A percentile compares a stretch with the other conserved stretches of the same genome.
Conservation (phyloP, 2,797 vertebrate species). For the Acipenser oxyrinchus region DNA sequence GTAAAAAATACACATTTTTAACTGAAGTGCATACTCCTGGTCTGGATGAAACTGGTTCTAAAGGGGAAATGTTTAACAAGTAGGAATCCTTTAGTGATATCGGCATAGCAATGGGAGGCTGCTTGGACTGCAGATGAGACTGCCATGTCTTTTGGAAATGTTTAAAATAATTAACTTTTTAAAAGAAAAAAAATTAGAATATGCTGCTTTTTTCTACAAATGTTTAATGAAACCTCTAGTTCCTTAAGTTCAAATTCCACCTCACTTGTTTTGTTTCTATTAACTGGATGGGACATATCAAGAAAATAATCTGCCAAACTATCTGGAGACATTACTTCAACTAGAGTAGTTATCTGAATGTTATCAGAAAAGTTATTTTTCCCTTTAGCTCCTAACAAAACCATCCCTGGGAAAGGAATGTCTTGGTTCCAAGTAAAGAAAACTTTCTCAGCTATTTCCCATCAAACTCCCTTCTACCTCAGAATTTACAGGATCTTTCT, state of each 20-base stretch:
- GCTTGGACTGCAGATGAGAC: no score
- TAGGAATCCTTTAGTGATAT: no score
- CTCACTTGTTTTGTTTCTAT: constrained; percentile 1
- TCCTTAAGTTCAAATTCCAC: constrained; percentile 20
- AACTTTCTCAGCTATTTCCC: constrained; percentile 64
- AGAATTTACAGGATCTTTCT: constrained; percentile 66
- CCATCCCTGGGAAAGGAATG: constrained; percentile 74
- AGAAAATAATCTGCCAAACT: constrained; percentile 28
- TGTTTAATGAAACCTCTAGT: no score
- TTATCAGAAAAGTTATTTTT: constrained; percentile 61
- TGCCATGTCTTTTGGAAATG: no score
- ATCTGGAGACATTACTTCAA: constrained; percentile 46
- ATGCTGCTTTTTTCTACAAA: no score
- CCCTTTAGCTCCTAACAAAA: constrained; percentile 59
- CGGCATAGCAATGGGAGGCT: no score
- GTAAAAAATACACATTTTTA: no score
- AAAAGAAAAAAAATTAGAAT: no score
- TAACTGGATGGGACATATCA: constrained; percentile 34
- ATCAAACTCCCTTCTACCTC: constrained; percentile 57
- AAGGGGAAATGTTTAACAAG: no score
- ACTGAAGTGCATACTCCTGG: no score
- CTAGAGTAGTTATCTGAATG: constrained; percentile 43
- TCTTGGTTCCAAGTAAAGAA: constrained; percentile 75
- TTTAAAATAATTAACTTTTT: no score
- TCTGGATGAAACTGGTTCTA: no score